These are phyloP conservation scores for Tarsius wallacei DNA, from an alignment of 2,797 vertebrate species.

Conservation along the genomic window DNA sequence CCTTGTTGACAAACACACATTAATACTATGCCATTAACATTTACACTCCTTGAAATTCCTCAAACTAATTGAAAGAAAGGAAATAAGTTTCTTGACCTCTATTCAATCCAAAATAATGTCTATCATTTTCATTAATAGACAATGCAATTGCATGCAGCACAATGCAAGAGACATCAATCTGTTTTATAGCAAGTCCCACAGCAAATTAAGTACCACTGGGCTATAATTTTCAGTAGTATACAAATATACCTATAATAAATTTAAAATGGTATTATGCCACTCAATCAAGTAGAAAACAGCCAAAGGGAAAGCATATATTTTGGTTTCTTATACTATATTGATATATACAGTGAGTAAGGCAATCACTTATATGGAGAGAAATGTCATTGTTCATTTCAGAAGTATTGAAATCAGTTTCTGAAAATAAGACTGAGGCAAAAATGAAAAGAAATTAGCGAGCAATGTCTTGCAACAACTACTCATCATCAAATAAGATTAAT, in stretches of 20 bases:
- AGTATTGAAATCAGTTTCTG: not conserved
- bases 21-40: not conserved
- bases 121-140: not conserved
- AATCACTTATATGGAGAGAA: not conserved
- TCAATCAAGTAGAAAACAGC: not conserved
- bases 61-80: not conserved
- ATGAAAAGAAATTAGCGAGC: not conserved
- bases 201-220: not conserved
- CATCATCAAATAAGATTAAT: not conserved
- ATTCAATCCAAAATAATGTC: not conserved
- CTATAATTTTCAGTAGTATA: not conserved
- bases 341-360: accelerated
- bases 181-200: not conserved
- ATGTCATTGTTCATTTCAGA: not conserved
- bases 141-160: not conserved
- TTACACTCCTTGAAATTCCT: not conserved
- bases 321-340: not conserved
- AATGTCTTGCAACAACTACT: not conserved
- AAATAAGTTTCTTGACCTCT: constrained; percentile 23
- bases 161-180: not conserved
- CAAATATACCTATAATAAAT: not conserved
- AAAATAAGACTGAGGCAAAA: constrained; percentile 6
- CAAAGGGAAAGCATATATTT: not conserved
- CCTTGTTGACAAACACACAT: not conserved
- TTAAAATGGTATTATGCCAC: not conserved